phyloP scores from a whole-genome alignment of 1,140 invertebrate genomes.

The Hypothenemus hampei region DNA sequence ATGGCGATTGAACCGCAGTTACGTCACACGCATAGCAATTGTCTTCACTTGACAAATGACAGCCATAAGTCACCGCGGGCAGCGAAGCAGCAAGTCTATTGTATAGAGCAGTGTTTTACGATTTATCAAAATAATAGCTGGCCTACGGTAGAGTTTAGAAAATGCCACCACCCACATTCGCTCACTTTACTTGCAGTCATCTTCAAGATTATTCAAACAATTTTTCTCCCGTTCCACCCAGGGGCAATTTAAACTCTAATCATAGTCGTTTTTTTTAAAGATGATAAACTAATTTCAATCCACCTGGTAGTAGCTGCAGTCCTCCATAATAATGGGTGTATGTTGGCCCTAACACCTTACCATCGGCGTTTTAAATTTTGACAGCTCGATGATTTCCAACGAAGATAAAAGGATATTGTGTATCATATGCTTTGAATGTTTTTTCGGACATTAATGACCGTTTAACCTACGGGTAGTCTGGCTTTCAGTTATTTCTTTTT shows the following conservation, averaged over 20 bases:
- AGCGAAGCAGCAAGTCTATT: slow-evolving; percentile 2
- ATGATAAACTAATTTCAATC: slow-evolving; percentile 15
- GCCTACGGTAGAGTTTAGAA: too few relatives aligned
- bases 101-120: neutral
- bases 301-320: slow-evolving; percentile 24
- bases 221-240: too few relatives aligned
- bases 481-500: too few relatives aligned
- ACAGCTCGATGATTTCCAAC: slow-evolving; percentile 19
- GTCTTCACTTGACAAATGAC: too few relatives aligned
- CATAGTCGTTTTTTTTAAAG: slow-evolving; percentile 17
- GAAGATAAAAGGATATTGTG: slow-evolving; percentile 19
- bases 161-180: too few relatives aligned
- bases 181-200: too few relatives aligned
- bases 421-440: slow-evolving; percentile 18
- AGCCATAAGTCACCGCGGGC: slow-evolving; percentile 7
- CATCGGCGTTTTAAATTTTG: slow-evolving; percentile 23
- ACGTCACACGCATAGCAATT: too few relatives aligned
- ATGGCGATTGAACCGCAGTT: too few relatives aligned
- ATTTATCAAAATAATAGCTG: slow-evolving; percentile 9
- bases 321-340: slow-evolving; percentile 24
- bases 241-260: slow-evolving; percentile 14
- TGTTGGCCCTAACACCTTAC: slow-evolving; percentile 25
- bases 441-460: neutral
- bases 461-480: slow-evolving; percentile 3
- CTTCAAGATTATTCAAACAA: too few relatives aligned